A percentile compares a stretch with the other conserved stretches of the same genome.
These are phyloP conservation scores for Helicoverpa assulta DNA, from an alignment of 2,888 invertebrate species.

Conservation along the genomic window DNA sequence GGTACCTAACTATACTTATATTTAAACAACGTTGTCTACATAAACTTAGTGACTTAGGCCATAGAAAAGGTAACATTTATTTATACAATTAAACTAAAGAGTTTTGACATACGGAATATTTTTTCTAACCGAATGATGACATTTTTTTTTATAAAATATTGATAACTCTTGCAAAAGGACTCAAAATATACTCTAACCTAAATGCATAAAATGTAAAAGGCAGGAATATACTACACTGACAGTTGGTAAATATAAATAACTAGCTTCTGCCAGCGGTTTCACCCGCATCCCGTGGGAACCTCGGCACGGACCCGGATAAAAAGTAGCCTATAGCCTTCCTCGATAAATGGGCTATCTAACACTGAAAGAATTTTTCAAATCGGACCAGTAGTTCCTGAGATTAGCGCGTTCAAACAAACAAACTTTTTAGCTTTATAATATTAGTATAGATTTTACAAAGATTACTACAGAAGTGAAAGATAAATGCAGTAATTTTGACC, in stretches of 20 bases:
- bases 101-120: conserved; percentile 36
- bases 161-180: conserved; percentile 22
- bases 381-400: too few species aligned
- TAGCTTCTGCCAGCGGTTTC: too few species aligned
- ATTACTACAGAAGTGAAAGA: conserved; percentile 22
- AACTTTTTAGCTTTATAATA: too few species aligned
- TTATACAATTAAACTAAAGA: conserved; percentile 53
- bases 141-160: conserved; percentile 3
- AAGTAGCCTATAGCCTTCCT: too few species aligned
- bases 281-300: too few species aligned
- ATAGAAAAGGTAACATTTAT: conserved; percentile 63
- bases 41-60: conserved; percentile 69
- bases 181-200: conserved; percentile 10
- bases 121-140: conserved; percentile 23
- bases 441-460: conserved; percentile 3
- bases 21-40: conserved; percentile 54
- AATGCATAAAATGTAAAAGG: conserved; percentile 8
- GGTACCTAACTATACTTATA: conserved; percentile 53
- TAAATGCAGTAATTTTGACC: conserved; percentile 52
- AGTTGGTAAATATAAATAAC: conserved; percentile 4
- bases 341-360: too few species aligned
- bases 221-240: conserved; percentile 27
- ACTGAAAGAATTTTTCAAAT: too few species aligned
- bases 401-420: too few species aligned
- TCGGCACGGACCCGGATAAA: too few species aligned